phyloP scores from a whole-genome alignment of 2,113 vertebrate genomes.

The Pituophis catenifer region DNA sequence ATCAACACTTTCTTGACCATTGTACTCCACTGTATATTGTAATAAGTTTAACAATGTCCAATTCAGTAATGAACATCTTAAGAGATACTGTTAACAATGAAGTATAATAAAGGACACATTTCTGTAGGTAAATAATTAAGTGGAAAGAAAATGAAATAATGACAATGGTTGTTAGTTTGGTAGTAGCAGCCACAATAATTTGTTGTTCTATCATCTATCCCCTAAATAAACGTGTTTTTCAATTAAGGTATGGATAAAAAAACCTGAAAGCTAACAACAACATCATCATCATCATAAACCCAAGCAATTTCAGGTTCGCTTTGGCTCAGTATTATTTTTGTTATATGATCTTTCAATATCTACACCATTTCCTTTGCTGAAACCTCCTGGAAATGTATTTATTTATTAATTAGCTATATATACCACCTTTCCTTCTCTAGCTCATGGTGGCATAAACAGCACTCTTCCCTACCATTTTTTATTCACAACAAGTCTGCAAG shows the following conservation, averaged over 20 bases:
- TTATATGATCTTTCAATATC: background rate
- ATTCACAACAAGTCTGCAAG: background rate
- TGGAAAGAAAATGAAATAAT: background rate
- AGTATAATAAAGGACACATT: background rate
- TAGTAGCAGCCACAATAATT: background rate
- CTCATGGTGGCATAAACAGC: background rate
- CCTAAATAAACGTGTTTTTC: background rate
- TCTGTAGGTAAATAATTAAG: background rate
- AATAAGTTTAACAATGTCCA: background rate
- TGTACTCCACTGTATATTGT: background rate
- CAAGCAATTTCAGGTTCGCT: conserved; percentile 12
- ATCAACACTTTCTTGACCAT: background rate
- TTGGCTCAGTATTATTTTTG: conserved; percentile 38
- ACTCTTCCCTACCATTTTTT: background rate
- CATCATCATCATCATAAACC: background rate
- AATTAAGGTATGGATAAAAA: background rate
- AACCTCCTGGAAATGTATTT: background rate
- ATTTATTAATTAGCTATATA: background rate
- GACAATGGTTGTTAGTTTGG: background rate
- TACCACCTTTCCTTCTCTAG: background rate
- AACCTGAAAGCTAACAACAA: background rate
- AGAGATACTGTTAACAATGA: background rate
- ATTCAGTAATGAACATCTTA: background rate
- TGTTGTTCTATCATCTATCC: background rate
- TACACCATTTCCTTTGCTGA: background rate